phyloP scores from a whole-genome alignment of 2,797 vertebrate species.

The Phrynocephalus guinanensis region DNA sequence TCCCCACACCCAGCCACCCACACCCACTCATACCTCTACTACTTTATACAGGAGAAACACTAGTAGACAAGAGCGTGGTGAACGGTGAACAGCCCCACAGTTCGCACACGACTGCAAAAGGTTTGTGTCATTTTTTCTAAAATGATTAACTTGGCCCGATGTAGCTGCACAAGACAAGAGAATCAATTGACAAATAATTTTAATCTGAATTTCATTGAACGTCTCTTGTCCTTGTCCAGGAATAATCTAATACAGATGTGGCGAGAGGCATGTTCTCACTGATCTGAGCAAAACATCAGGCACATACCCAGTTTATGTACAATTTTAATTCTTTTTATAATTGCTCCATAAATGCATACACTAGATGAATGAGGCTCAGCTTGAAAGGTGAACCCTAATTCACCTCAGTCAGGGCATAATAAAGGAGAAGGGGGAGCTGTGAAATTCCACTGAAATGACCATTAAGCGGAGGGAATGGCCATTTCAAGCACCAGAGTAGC shows the following conservation, averaged over 20 bases:
- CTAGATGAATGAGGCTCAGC: neutral
- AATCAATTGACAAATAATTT: constrained; percentile 1
- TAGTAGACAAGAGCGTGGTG: neutral
- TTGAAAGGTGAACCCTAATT: neutral
- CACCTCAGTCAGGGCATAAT: no score
- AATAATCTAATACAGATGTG: neutral
- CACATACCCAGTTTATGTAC: neutral
- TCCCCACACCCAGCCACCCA: no score
- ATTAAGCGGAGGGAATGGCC: neutral
- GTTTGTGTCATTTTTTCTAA: neutral
- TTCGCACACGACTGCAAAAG: neutral
- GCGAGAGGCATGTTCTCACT: neutral
- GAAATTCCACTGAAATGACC: neutral
- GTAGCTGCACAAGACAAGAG: neutral
- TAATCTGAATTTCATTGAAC: neutral
- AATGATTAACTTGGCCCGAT: neutral
- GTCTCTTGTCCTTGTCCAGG: neutral
- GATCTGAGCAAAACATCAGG: neutral
- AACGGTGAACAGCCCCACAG: neutral
- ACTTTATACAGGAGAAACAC: neutral
- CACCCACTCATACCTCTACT: no score
- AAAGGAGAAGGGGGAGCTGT: no score
- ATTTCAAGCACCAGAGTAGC: no score
- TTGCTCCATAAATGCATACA: neutral
- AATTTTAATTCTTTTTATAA: neutral